phyloP scores from a whole-genome alignment of 2,888 invertebrate genomes.

The Agrochola lota region DNA sequence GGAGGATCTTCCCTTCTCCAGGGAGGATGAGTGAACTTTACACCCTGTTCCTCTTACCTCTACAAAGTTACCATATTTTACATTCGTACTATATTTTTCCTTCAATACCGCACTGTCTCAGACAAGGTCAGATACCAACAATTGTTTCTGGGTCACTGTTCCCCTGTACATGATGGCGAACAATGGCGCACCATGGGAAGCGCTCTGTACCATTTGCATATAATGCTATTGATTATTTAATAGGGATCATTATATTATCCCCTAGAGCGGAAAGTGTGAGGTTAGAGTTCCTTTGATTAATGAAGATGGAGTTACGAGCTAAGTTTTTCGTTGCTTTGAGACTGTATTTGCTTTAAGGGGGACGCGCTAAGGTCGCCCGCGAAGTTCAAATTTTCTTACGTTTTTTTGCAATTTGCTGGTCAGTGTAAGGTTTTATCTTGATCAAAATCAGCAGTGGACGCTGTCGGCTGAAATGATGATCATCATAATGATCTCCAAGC shows the following conservation, averaged over 20 bases:
- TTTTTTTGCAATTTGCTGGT: too few relatives aligned
- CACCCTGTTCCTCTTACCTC: not conserved
- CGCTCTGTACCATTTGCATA: conserved; percentile 60
- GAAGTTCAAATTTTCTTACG: too few relatives aligned
- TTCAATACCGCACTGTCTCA: not conserved
- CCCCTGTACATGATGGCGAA: conserved; percentile 38
- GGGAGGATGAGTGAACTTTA: not conserved
- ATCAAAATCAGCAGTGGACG: too few relatives aligned
- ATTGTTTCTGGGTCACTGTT: conserved; percentile 65
- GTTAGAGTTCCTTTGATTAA: conserved; percentile 16
- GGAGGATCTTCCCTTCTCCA: not conserved
- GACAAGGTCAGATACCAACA: conserved; percentile 58
- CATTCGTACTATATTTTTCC: conserved; percentile 4
- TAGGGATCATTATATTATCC: conserved; percentile 49
- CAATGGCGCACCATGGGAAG: conserved; percentile 65
- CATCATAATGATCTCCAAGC: too few relatives aligned
- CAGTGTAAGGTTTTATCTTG: too few relatives aligned
- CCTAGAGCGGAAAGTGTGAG: conserved; percentile 18
- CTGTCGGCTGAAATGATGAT: too few relatives aligned
- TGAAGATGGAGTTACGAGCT: not conserved
- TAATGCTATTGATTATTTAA: conserved; percentile 67
- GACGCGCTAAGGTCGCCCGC: too few relatives aligned
- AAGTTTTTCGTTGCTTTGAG: not conserved
- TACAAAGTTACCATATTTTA: not conserved
- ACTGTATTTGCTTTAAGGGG: not conserved